Evolutionary conservation across 2,113 vertebrate genomes (phyloP).

Genomic region (Tyto alba): DNA sequence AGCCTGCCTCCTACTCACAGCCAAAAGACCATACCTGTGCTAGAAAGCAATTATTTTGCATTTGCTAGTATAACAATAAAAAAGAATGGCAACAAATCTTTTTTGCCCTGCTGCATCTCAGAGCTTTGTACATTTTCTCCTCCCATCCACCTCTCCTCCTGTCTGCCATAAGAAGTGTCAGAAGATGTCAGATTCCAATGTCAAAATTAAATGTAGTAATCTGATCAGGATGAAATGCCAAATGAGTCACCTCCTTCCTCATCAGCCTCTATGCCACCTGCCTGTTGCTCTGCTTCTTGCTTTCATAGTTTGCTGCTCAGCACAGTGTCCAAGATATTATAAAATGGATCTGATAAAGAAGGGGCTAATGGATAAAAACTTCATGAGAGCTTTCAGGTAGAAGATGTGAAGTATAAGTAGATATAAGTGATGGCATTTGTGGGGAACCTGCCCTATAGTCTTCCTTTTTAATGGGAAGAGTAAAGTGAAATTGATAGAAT

Average conservation of each 20-base stretch:
- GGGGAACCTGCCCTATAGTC: background rate
- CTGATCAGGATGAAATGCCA: slow-evolving; percentile 56
- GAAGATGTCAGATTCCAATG: background rate
- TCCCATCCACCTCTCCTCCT: background rate
- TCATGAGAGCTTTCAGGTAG: background rate
- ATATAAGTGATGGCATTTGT: slow-evolving; percentile 24
- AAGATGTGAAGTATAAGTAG: background rate
- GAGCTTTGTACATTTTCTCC: background rate
- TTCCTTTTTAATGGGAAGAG: background rate
- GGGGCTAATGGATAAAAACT: slow-evolving; percentile 15
- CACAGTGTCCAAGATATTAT: slow-evolving; percentile 1
- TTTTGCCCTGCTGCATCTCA: background rate
- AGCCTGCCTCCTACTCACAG: background rate
- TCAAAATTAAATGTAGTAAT: slow-evolving; percentile 59
- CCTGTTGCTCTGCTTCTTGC: slow-evolving; percentile 42
- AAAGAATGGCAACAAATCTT: background rate
- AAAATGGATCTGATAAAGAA: slow-evolving; percentile 18
- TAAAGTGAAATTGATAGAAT: slow-evolving; percentile 23
- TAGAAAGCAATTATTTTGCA: background rate
- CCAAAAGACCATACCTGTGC: background rate
- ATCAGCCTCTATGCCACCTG: slow-evolving; percentile 29
- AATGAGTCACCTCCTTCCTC: slow-evolving; percentile 58
- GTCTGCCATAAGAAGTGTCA: slow-evolving; percentile 14
- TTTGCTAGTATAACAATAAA: background rate
- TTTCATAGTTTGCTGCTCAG: slow-evolving; percentile 3